Base-by-base conservation (phyloP, 92 coral and sea anemone species). In the Siderastrea radians region DNA sequence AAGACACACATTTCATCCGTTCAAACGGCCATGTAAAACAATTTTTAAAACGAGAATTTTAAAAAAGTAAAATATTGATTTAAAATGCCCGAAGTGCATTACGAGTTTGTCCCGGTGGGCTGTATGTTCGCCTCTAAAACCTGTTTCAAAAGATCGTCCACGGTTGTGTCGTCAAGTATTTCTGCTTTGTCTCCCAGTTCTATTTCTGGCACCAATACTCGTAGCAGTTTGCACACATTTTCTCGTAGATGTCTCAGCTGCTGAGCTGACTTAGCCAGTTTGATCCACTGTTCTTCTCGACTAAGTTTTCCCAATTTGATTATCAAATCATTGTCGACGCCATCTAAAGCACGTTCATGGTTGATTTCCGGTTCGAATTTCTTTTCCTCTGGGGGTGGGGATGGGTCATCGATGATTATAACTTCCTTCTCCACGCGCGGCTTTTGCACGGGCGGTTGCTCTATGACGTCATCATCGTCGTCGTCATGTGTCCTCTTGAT, bases 151-250 rank as follows among this genome's bases (percentile, higher is more conserved):
- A 96, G 92, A 48, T 96, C 94, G 76, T 98, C 99, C 4, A 98
- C 93, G 3, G 96, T 94, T 47, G 93, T 81, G 49, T 93, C 92
- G 8, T 95, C 88, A 45, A 88, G 80, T 54, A 91, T 91, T 45
- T 88, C 90, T 5, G 84, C 58, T 9, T 79, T 88, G 54, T 94
- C 98, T n/a, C 91, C 96, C 47, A 95, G 93, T 17, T 98, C 99
- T 72, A 98, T 76, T 88, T 98, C 99, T 0, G 98, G 98, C 5
- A 95, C 98, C 1, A 98, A 87, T 7, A 95, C 96, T 51, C 94
- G 93, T 55, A 98, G 82, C 61, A 98, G 90, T 75, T 91, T 96
- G 77, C 96, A 95, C 0, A 96, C 99, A 85, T 98, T 96, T 17
- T 80, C 90, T 4, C 99, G 95, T 26, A 98, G 82, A 12, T 70